phyloP scores from a whole-genome alignment of 2,797 vertebrate genomes.

The Hypotaenidia philippensis region DNA sequence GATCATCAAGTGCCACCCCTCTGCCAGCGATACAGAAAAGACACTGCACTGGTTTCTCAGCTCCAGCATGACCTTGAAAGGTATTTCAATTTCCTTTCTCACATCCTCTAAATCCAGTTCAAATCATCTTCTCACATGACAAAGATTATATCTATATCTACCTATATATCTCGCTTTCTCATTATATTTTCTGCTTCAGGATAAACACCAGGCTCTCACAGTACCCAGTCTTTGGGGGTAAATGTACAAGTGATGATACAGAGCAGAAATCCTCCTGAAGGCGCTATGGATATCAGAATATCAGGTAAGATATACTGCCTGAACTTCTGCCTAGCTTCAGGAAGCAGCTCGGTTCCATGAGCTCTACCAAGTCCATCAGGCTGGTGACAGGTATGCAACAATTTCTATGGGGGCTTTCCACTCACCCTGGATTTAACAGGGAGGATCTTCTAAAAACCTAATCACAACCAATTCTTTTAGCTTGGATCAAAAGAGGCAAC shows the following conservation, averaged over 20 bases:
- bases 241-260: neutral
- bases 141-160: neutral
- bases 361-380: fast-evolving
- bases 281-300: neutral
- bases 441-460: neutral
- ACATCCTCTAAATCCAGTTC: neutral
- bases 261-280: neutral
- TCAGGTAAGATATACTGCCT: neutral
- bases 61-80: neutral
- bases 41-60: neutral
- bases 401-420: neutral
- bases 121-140: neutral
- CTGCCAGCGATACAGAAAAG: neutral
- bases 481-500: neutral
- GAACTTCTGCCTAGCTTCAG: neutral
- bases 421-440: neutral
- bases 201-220: neutral
- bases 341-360: fast-evolving
- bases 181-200: neutral
- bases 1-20: neutral
- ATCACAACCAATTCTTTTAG: neutral
- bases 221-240: neutral
- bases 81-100: neutral
- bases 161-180: neutral
- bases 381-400: fast-evolving